A percentile compares a stretch with the other conserved stretches of the same genome.
Evolutionary conservation across 2,113 vertebrate genomes (phyloP).

Genomic region (Columbina picui): DNA sequence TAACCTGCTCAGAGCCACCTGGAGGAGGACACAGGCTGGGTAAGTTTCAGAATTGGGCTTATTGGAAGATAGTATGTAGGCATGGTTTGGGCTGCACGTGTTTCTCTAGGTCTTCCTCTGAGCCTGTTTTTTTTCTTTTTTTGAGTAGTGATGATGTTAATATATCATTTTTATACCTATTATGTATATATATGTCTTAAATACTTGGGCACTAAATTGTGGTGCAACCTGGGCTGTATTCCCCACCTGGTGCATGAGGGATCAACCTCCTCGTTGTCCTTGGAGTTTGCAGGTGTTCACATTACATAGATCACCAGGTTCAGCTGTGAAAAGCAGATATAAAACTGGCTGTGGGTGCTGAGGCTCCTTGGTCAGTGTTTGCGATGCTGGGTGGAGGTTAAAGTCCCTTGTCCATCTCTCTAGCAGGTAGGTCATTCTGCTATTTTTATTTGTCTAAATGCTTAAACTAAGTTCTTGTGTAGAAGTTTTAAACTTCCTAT

Average conservation of each 20-base stretch:
- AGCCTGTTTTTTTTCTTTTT: no score
- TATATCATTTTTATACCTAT: background rate
- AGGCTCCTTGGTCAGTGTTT: background rate
- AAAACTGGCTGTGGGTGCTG: fast-evolving
- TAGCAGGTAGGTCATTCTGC: background rate
- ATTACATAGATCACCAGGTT: background rate
- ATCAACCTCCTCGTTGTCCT: background rate
- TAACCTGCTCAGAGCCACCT: background rate
- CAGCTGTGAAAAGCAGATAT: background rate
- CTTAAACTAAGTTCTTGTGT: background rate
- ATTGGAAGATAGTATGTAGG: fast-evolving
- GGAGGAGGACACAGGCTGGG: background rate
- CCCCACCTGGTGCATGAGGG: background rate
- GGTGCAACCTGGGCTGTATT: background rate
- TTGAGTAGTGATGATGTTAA: background rate
- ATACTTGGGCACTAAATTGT: background rate
- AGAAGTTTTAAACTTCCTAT: background rate
- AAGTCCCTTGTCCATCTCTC: fast-evolving
- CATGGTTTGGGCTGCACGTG: background rate
- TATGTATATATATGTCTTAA: background rate
- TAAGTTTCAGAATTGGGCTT: background rate
- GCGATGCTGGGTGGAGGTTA: no score
- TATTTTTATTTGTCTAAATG: background rate
- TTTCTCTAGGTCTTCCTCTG: background rate
- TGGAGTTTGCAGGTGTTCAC: background rate